Evolutionary conservation across 2,888 invertebrate genomes (phyloP).

Genomic region (Orthosia incerta): DNA sequence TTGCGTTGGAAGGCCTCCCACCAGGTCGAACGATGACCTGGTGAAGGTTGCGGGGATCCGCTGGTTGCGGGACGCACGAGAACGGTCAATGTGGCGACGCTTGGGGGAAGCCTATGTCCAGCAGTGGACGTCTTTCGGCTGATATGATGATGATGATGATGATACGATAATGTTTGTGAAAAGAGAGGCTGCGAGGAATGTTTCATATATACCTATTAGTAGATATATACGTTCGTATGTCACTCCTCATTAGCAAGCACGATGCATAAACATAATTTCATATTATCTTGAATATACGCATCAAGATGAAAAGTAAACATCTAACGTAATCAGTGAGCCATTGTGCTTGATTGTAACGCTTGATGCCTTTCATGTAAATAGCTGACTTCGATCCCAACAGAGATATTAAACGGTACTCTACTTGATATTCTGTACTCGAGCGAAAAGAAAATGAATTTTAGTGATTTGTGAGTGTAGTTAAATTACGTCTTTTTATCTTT

Average conservation of each 20-base stretch:
- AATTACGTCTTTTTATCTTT: slow-evolving; percentile 61
- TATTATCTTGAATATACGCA: slow-evolving; percentile 39
- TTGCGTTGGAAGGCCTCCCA: too few species aligned
- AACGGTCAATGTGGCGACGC: too few species aligned
- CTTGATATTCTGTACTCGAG: slow-evolving; percentile 41
- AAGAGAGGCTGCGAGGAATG: slow-evolving; percentile 1
- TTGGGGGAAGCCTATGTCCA: too few species aligned
- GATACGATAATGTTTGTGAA: too few species aligned
- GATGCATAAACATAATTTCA: slow-evolving; percentile 28
- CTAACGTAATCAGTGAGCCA: slow-evolving; percentile 50
- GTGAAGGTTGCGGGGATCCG: too few species aligned
- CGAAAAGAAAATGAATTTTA: slow-evolving; percentile 62
- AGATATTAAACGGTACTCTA: slow-evolving; percentile 36
- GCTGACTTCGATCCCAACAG: slow-evolving; percentile 36
- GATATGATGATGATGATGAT: too few species aligned
- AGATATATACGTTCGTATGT: background rate
- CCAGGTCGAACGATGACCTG: too few species aligned
- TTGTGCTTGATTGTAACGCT: slow-evolving; percentile 42
- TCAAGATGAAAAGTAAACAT: slow-evolving; percentile 44
- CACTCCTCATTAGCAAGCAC: slow-evolving; percentile 17
- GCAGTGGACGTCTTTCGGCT: too few species aligned
- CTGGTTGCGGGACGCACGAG: too few species aligned
- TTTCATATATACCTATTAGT: background rate
- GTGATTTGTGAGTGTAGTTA: slow-evolving; percentile 64
- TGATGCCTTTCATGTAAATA: slow-evolving; percentile 44